A percentile compares a stretch with the other conserved stretches of the same genome.
Evolutionary conservation across 2,113 vertebrate species (phyloP).

Genomic region (Motacilla alba): DNA sequence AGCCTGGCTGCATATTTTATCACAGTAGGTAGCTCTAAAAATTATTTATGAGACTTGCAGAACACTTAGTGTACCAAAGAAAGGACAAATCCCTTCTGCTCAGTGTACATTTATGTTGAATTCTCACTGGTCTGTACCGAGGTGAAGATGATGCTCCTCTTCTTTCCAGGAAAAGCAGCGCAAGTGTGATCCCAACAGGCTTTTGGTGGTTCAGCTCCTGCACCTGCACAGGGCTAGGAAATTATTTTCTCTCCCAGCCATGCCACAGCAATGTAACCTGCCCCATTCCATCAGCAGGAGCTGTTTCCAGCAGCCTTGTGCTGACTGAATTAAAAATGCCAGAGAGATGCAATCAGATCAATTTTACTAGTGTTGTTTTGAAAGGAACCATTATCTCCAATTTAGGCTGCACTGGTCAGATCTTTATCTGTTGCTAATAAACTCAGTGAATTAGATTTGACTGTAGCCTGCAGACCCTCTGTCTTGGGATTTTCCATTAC

Average conservation of each 20-base stretch:
- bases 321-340: neutral
- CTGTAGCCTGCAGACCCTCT: neutral
- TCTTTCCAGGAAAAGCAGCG: neutral
- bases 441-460: neutral
- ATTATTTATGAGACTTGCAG: slow-evolving; percentile 45
- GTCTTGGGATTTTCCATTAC: neutral
- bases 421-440: neutral
- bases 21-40: slow-evolving; percentile 14
- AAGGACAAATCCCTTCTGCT: slow-evolving; percentile 39
- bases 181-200: neutral
- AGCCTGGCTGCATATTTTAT: neutral
- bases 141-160: neutral
- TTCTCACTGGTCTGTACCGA: neutral
- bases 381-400: neutral
- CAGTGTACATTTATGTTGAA: neutral
- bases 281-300: neutral
- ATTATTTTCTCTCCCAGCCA: neutral
- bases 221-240: neutral
- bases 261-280: neutral
- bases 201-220: neutral
- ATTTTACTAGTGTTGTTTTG: neutral
- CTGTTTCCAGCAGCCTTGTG: neutral
- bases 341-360: neutral
- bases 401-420: neutral
- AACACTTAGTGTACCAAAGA: slow-evolving; percentile 34